Evolutionary conservation across 2,797 vertebrate genomes (phyloP).

Genomic region (Centroberyx gerrardi): DNA sequence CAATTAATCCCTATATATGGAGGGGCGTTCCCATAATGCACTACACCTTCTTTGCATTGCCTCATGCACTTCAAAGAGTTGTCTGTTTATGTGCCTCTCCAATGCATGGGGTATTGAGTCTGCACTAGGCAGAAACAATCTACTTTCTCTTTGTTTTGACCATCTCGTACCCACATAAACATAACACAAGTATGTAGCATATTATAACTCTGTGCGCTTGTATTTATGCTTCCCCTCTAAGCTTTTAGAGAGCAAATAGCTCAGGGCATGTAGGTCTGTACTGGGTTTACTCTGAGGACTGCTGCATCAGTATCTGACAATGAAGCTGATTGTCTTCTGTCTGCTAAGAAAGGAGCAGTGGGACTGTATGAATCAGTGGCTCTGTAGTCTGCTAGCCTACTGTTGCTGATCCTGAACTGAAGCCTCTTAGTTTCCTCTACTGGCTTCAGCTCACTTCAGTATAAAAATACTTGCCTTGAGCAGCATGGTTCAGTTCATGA

Average conservation of each 20-base stretch:
- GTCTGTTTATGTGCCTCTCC: neutral
- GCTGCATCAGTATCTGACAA: slow-evolving; percentile 56
- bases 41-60: neutral
- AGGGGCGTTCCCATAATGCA: neutral
- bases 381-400: slow-evolving; percentile 61
- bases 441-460: slow-evolving; percentile 40
- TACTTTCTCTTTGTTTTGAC: neutral
- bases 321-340: slow-evolving; percentile 57
- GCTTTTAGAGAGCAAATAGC: slow-evolving; percentile 13
- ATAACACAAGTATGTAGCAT: too few relatives aligned
- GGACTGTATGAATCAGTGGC: slow-evolving; percentile 73
- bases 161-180: neutral
- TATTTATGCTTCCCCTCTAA: too few relatives aligned
- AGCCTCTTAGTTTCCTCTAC: slow-evolving; percentile 43
- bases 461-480: slow-evolving; percentile 26
- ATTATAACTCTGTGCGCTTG: too few relatives aligned
- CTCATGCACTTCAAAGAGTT: neutral
- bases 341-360: slow-evolving; percentile 57
- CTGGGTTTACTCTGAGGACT: slow-evolving; percentile 35
- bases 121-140: neutral
- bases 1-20: too few relatives aligned
- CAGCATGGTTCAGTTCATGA: slow-evolving; percentile 46
- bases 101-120: neutral
- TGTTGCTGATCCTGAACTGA: slow-evolving; percentile 60
- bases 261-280: slow-evolving; percentile 13